Conservation (phyloP, 2,888 invertebrate species). For the Amphipoea oculea region DNA sequence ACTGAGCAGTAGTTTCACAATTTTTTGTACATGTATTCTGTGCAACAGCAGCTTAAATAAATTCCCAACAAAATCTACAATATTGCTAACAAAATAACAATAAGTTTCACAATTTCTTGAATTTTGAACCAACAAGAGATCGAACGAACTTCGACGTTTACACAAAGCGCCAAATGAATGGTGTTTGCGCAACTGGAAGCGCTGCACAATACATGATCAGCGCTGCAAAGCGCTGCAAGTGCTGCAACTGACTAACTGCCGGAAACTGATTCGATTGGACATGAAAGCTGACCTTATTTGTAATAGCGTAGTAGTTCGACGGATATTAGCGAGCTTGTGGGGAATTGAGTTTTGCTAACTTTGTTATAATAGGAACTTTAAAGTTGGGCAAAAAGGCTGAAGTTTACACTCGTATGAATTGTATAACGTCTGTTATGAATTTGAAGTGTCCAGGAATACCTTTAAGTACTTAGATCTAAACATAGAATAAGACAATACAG, state of each 20-base stretch:
- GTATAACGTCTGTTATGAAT: not conserved
- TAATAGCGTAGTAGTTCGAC: not conserved
- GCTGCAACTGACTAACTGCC: constrained; percentile 47
- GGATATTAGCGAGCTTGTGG: not conserved
- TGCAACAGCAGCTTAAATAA: not conserved
- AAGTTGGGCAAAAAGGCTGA: not conserved
- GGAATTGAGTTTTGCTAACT: not conserved
- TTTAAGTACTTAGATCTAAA: not conserved
- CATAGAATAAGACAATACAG: not conserved
- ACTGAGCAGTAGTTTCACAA: not conserved
- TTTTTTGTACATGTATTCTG: not conserved
- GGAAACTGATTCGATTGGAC: constrained; percentile 36
- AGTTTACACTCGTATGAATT: not conserved
- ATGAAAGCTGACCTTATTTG: constrained; percentile 25
- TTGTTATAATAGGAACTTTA: not conserved
- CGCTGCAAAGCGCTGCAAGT: constrained; percentile 24
- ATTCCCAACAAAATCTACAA: not conserved
- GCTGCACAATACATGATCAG: constrained; percentile 57
- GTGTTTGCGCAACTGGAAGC: constrained; percentile 36
- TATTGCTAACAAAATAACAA: constrained; percentile 41
- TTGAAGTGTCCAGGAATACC: not conserved
- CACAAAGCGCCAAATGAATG: constrained; percentile 55
- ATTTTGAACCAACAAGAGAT: constrained; percentile 33
- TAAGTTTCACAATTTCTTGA: constrained; percentile 32
- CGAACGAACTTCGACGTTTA: constrained; percentile 38